Base-by-base conservation (phyloP, 1,140 invertebrate genomes). In the Drosophila albomicans region DNA sequence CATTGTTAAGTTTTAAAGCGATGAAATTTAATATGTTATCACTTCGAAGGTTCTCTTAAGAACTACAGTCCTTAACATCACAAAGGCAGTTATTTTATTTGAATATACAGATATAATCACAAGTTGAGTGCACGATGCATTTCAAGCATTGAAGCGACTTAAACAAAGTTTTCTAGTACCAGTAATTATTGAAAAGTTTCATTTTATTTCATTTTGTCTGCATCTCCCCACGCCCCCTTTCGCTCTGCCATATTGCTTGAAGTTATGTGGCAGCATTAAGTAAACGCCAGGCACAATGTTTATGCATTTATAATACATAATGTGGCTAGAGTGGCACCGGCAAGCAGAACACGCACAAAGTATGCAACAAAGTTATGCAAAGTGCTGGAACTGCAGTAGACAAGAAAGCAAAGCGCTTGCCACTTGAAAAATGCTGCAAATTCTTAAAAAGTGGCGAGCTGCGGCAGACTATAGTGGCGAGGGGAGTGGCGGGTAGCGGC, bases 321-420 rank as follows among this genome's bases (percentile, higher is more conserved):
- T 85, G 70, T 72, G 70, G 61, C 75, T 20, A 49, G 20, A 62
- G 52, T 43, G 25, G 41, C 45, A 48, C 62, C 46, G 62, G 16
- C 58, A 13, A 28, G 35, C 45, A 43, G 67, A 63, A 49, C 65
- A 66, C 71, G 70, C 80, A 72, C 67, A 66, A 69, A 87, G 77
- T 89, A 87, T 87, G 84, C 84, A 78, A 84, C 77, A 88, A 87
- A 87, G 84, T 87, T 87, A 88, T 87, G 84, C 85, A 87, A 89
- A 88, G 84, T 88, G 84, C 85, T 72, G 57, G 52, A 72, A 48
- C 61, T 69, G 69, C 61, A 16, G 75, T 59, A 77, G 79, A 76
- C 54, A 66, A 74, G 70, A 72, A 84, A 75, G 56, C 48, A 70
- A 66, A 67, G 51, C 77, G 64, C 56, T 77, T 82, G 79, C 77